phyloP scores from a whole-genome alignment of 2,797 vertebrate species.

The Bradypodion pumilum region DNA sequence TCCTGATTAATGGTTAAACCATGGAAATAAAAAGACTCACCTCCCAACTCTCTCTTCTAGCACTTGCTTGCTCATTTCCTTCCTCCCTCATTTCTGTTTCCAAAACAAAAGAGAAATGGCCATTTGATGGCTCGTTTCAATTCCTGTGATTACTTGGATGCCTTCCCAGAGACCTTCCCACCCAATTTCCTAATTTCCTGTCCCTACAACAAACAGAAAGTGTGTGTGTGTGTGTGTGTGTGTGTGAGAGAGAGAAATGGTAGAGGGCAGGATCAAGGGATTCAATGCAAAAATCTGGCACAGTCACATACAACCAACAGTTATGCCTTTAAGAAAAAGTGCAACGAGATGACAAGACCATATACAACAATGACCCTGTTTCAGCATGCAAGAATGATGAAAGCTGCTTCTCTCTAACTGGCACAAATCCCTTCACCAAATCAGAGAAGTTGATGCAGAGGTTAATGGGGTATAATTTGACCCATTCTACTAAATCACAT shows the following conservation, averaged over 20 bases:
- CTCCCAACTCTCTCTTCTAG: background rate
- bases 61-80: constrained; percentile 18
- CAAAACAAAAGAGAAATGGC: constrained; percentile 30
- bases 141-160: constrained; percentile 9
- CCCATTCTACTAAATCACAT: background rate
- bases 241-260: background rate
- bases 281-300: background rate
- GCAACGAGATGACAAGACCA: background rate
- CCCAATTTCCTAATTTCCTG: constrained; percentile 22
- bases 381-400: constrained; percentile 19
- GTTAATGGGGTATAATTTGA: background rate
- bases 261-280: background rate
- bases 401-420: background rate
- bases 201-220: background rate
- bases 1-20: constrained; percentile 27
- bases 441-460: background rate
- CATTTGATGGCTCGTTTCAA: constrained; percentile 12
- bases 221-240: too few species aligned
- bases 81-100: constrained; percentile 28
- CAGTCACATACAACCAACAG: background rate
- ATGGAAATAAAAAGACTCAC: constrained; percentile 10
- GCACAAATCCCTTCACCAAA: background rate
- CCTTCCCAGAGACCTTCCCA: constrained; percentile 19
- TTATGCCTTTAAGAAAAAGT: background rate
- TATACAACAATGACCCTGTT: constrained; percentile 1